Evolutionary conservation across 2,113 vertebrate species (phyloP).

Genomic region (Bucco capensis): DNA sequence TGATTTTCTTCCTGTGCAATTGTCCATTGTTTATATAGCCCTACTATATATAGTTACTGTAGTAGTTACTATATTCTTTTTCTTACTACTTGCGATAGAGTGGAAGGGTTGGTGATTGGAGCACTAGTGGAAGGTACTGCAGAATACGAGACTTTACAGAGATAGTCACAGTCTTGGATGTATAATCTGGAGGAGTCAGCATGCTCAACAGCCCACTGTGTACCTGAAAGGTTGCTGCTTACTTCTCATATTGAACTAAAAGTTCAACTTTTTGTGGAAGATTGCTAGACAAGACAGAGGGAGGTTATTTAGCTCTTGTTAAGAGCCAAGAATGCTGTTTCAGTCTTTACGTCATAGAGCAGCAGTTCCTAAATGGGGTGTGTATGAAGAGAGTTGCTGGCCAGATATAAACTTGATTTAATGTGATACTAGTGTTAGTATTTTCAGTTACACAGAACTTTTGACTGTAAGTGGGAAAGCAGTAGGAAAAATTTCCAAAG

Average conservation of each 20-base stretch:
- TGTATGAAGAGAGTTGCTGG: background rate
- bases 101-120: background rate
- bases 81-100: background rate
- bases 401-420: background rate
- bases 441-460: background rate
- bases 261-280: background rate
- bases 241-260: background rate
- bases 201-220: background rate
- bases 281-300: background rate
- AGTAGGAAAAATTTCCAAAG: background rate
- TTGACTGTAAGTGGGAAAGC: background rate
- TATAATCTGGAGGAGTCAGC: background rate
- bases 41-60: background rate
- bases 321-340: background rate
- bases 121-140: background rate
- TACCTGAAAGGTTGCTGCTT: background rate
- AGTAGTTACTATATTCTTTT: background rate
- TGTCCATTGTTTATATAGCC: background rate
- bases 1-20: background rate
- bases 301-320: background rate
- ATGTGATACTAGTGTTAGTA: rapidly evolving
- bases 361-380: background rate
- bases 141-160: background rate
- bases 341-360: background rate
- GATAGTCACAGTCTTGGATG: background rate